Percentiles rank a stretch among this genome's conserved stretches.
Evolutionary conservation across 2,888 invertebrate genomes (phyloP).

Genomic region (Parthenolecanium corni): DNA sequence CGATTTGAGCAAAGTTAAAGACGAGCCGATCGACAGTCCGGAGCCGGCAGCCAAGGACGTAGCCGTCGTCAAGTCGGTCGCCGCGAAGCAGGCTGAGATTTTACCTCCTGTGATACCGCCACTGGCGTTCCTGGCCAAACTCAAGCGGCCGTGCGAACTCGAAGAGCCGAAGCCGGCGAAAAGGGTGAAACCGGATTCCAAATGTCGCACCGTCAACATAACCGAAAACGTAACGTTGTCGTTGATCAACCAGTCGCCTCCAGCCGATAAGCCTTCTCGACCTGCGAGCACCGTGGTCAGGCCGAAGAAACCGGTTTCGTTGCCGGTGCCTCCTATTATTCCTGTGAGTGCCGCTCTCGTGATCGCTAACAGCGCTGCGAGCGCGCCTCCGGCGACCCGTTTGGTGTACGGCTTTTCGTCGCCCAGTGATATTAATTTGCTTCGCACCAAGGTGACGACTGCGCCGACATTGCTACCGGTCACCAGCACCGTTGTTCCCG

Average conservation of each 20-base stretch:
- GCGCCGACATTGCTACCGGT: neutral
- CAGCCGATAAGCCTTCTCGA: neutral
- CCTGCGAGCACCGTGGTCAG: neutral
- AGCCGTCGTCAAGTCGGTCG: neutral
- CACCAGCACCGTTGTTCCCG: neutral
- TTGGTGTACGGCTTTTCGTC: neutral
- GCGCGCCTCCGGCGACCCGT: neutral
- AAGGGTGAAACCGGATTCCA: neutral
- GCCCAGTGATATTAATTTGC: neutral
- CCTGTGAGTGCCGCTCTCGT: no score
- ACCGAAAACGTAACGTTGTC: constrained; percentile 22
- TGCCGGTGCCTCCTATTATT: no score
- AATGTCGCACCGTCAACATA: constrained; percentile 9
- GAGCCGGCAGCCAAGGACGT: neutral
- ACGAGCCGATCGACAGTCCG: constrained; percentile 5
- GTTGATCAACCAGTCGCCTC: constrained; percentile 4
- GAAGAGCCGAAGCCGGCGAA: neutral
- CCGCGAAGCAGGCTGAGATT: neutral
- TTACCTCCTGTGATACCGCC: neutral
- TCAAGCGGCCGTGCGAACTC: neutral
- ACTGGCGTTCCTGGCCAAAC: no score
- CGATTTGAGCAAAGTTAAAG: constrained; percentile 15
- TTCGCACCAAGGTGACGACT: neutral
- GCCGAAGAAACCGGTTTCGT: neutral
- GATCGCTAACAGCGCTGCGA: neutral